These are phyloP conservation scores for Formica exsecta DNA, from an alignment of 1,140 invertebrate genomes.

Conservation along the genomic window DNA sequence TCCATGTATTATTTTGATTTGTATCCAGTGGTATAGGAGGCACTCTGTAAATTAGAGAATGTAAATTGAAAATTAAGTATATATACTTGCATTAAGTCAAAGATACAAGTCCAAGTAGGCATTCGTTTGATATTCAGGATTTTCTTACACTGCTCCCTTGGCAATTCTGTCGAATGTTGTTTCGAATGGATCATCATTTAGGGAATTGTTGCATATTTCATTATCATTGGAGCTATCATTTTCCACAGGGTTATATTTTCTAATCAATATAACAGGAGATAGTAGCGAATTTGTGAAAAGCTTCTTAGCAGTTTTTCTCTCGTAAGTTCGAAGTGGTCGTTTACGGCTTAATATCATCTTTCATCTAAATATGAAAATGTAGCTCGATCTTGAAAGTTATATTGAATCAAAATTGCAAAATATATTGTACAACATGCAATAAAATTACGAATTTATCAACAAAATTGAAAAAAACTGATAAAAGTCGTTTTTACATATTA, in stretches of 20 bases:
- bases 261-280: neutral
- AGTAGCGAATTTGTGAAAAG: neutral
- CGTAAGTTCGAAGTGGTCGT: slow-evolving; percentile 64
- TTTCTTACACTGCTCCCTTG: slow-evolving; percentile 71
- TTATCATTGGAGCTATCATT: neutral
- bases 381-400: neutral
- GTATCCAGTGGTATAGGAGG: slow-evolving; percentile 23
- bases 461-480: neutral
- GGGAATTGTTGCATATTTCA: slow-evolving; percentile 20
- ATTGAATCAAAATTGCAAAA: neutral
- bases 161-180: slow-evolving; percentile 78
- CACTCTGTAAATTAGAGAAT: slow-evolving; percentile 50
- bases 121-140: slow-evolving; percentile 13
- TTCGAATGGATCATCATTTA: slow-evolving; percentile 74
- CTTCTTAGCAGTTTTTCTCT: slow-evolving; percentile 46
- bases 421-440: neutral
- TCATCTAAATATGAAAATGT: slow-evolving; percentile 29
- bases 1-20: slow-evolving; percentile 39
- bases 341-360: neutral
- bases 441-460: neutral
- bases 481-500: too few relatives aligned
- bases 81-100: neutral
- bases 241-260: slow-evolving; percentile 6
- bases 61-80: slow-evolving; percentile 14
- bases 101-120: neutral